Evolutionary conservation across 2,888 invertebrate genomes (phyloP), one percentile per base, ranked within the genome.

Genomic region (Neria commutata): DNA sequence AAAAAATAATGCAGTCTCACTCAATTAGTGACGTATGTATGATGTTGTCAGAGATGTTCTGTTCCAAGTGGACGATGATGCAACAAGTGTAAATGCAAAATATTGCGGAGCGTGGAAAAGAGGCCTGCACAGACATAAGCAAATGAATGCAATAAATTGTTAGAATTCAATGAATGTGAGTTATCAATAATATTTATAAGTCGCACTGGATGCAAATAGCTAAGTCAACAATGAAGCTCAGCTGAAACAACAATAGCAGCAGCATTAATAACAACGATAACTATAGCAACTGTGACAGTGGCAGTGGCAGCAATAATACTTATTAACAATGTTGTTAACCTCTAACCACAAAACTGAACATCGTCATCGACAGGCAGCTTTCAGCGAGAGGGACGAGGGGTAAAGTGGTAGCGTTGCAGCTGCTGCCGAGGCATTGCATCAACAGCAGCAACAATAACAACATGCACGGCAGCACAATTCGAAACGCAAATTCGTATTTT

Each of bases 261-360:
- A 37, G 11, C 17, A 19, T 42, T 42, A n/a, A n/a, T 42, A 42
- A 42, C 3, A 42, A 4, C 17, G 21, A 37, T 11, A 37, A 21
- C 42, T 6, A 42, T 21, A 17, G 21, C 21, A 42, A 42, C 42
- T 19, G 5, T 21, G 3, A 42, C 42, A 42, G n/a, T 37, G 37
- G 62, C 67, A 70, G 67, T 70, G 67, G 65, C 68, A 67, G 62
- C 61, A n/a, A n/a, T n/a, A n/a, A n/a, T n/a, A n/a, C n/a, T n/a
- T n/a, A n/a, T n/a, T n/a, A n/a, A n/a, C n/a, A 72, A 73, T 72
- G 75, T 68, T 73, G 75, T 75, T 76, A 75, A 73, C 76, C 76
- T 76, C 75, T 75, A 74, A 72, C 74, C 73, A 58, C 65, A 66
- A 57, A 56, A n/a, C n/a, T n/a, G n/a, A n/a, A n/a, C n/a, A n/a